Conservation (phyloP, 2,113 vertebrate species). For the Tonatia bakeri region DNA sequence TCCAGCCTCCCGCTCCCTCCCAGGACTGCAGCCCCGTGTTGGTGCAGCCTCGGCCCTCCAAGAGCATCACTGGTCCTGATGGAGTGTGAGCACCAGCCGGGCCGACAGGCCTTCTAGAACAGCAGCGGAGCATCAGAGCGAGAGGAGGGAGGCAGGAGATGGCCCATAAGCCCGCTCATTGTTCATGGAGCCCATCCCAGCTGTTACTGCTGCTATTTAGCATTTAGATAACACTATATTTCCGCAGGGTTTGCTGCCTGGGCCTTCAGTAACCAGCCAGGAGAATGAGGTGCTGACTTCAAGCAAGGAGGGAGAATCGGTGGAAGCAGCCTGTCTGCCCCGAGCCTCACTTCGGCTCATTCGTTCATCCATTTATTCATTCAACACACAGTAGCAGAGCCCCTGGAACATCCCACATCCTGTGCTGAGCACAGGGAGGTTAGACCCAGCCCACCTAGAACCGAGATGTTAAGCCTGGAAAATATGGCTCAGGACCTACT, state of each 20-base stretch:
- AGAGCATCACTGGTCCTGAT: not conserved
- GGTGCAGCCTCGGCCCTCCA: rapidly evolving
- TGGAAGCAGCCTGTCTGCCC: not conserved
- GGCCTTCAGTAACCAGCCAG: not conserved
- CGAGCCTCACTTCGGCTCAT: not conserved
- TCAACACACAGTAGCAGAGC: not conserved
- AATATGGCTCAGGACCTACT: not conserved
- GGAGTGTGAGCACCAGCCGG: not conserved
- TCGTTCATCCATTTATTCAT: not conserved
- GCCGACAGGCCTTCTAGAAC: not conserved
- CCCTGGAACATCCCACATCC: not conserved
- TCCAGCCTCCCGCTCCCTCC: not conserved
- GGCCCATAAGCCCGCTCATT: not conserved
- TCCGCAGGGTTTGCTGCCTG: not conserved
- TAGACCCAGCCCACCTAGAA: not conserved
- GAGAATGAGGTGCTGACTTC: not conserved
- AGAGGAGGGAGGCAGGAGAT: not conserved
- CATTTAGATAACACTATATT: constrained; percentile 44
- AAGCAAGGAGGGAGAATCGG: not conserved
- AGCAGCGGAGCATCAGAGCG: rapidly evolving
- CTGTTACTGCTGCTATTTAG: constrained; percentile 4
- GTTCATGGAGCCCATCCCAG: not conserved
- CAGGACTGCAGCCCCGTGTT: not conserved
- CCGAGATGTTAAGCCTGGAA: not conserved
- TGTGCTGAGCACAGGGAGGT: not conserved